These are phyloP conservation scores for Scelioninae gen. 2 DNA, from an alignment of 2,888 invertebrate species.

Conservation along the genomic window DNA sequence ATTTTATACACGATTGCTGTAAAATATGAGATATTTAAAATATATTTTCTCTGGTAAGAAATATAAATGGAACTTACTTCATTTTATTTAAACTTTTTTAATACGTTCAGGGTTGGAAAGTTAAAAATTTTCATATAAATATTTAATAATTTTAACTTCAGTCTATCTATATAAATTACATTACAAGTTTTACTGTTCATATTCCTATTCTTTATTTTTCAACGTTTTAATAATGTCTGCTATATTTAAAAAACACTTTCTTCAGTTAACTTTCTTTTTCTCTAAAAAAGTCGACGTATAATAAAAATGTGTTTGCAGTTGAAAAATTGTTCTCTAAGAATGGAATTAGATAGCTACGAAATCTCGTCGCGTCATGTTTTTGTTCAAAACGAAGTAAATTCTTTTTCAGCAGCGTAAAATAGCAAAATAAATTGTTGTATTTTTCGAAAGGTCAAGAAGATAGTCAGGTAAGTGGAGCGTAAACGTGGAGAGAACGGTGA, in stretches of 20 bases:
- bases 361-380: conserved; percentile 30
- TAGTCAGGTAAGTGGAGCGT: conserved; percentile 47
- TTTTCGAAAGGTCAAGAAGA: conserved; percentile 51
- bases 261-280: background rate
- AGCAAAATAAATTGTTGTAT: conserved; percentile 46
- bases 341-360: conserved; percentile 28
- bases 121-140: too few species aligned
- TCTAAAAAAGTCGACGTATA: background rate
- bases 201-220: too few species aligned
- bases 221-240: too few species aligned
- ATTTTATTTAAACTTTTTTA: too few species aligned
- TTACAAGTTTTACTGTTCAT: too few species aligned
- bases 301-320: conserved; percentile 4
- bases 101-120: too few species aligned
- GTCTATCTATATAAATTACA: too few species aligned
- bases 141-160: too few species aligned
- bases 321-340: conserved; percentile 14
- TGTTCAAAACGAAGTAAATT: conserved; percentile 20
- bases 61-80: too few species aligned
- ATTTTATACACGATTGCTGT: too few species aligned
- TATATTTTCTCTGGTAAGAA: too few species aligned
- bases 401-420: conserved; percentile 14
- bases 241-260: background rate
- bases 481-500: conserved; percentile 24
- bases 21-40: too few species aligned